phyloP scores from a whole-genome alignment of 2,113 vertebrate genomes.

The Oncorhynchus tshawytscha region DNA sequence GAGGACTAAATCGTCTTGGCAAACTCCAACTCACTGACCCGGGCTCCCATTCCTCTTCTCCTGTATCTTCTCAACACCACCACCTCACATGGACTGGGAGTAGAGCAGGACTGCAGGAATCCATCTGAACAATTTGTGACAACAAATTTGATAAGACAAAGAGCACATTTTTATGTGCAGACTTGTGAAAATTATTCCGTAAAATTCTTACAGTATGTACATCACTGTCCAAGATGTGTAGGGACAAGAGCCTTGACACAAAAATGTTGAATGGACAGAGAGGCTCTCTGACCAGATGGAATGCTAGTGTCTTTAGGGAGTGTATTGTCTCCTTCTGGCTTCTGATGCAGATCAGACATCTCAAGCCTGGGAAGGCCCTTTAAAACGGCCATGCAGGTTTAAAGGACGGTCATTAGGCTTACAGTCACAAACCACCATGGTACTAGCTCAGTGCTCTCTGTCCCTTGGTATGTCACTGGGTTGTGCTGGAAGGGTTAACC shows the following conservation, averaged over 20 bases:
- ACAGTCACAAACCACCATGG: slow-evolving; percentile 12
- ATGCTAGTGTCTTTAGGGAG: slow-evolving; percentile 43
- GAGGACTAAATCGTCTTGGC: slow-evolving; percentile 68
- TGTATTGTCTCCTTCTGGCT: slow-evolving; percentile 59
- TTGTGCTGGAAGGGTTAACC: slow-evolving; percentile 31
- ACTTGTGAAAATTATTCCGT: background rate
- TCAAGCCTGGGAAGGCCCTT: slow-evolving; percentile 49
- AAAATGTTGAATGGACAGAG: slow-evolving; percentile 16
- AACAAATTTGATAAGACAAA: background rate
- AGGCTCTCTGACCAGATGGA: slow-evolving; percentile 31
- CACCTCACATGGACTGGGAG: background rate
- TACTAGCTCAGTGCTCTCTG: background rate
- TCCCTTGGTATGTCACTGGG: background rate
- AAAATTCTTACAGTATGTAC: background rate
- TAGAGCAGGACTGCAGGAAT: background rate
- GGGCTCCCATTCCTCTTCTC: background rate
- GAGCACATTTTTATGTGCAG: background rate
- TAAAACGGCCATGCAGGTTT: slow-evolving; percentile 50
- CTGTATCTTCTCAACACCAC: slow-evolving; percentile 35
- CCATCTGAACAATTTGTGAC: background rate
- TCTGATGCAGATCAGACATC: slow-evolving; percentile 53
- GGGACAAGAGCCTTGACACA: background rate
- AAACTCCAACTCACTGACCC: slow-evolving; percentile 69
- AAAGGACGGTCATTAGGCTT: slow-evolving; percentile 34
- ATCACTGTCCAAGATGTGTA: background rate